Evolutionary conservation across 2,888 invertebrate genomes (phyloP).

Genomic region (Lacanobia oleracea): DNA sequence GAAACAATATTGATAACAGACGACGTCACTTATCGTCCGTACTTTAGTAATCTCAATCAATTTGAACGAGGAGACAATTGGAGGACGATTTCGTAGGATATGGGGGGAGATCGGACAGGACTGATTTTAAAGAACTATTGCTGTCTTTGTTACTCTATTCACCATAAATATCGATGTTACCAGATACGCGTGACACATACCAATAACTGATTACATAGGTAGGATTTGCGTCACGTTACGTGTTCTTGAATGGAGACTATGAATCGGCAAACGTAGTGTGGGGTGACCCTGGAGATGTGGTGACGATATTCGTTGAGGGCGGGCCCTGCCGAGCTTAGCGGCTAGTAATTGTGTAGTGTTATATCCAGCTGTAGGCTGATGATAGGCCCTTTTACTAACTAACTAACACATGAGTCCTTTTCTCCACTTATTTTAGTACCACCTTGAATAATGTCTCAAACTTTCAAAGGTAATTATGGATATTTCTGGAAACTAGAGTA

Average conservation of each 20-base stretch:
- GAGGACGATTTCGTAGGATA: slow-evolving; percentile 58
- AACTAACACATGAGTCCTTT: neutral
- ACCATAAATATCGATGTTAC: neutral
- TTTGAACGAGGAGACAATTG: slow-evolving; percentile 87
- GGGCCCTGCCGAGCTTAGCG: neutral
- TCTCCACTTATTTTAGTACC: neutral
- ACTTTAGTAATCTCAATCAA: slow-evolving; percentile 89
- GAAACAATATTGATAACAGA: slow-evolving; percentile 86
- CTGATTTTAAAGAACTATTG: neutral
- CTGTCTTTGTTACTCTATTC: slow-evolving; percentile 16
- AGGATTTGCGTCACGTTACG: slow-evolving; percentile 12
- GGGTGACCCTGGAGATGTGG: neutral
- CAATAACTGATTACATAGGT: slow-evolving; percentile 14
- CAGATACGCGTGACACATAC: slow-evolving; percentile 21
- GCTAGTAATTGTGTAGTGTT: too few relatives aligned
- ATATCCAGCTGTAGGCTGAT: neutral
- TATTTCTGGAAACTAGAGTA: neutral
- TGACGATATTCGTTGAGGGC: neutral
- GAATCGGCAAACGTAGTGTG: neutral
- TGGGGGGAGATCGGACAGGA: slow-evolving; percentile 25
- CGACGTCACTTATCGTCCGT: slow-evolving; percentile 83
- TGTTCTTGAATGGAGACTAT: slow-evolving; percentile 22
- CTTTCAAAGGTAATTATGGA: neutral
- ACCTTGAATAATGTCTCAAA: neutral
- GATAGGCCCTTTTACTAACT: too few relatives aligned